Conservation (phyloP, 2,888 invertebrate genomes). For the Watsonalla cultraria region DNA sequence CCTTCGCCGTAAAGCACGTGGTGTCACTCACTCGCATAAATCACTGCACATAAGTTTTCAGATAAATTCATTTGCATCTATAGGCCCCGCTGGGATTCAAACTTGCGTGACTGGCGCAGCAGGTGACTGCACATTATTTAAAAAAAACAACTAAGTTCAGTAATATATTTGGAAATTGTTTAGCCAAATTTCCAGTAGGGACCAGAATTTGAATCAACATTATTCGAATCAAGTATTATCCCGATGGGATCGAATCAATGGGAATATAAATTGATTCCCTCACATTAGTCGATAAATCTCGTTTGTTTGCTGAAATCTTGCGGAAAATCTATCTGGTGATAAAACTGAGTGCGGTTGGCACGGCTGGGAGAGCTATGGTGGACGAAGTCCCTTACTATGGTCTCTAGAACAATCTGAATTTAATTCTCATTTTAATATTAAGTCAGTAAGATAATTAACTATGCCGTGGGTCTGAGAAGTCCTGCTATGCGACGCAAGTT, state of each 20-base stretch:
- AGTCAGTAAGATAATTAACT: not conserved
- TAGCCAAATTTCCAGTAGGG: not conserved
- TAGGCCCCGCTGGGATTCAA: no score
- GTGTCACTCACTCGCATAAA: no score
- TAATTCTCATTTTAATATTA: not conserved
- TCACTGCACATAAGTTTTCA: no score
- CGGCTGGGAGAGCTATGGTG: not conserved
- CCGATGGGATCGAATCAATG: not conserved
- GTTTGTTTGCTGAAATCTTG: conserved; percentile 29
- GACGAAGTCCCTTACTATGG: not conserved
- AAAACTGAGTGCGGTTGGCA: conserved; percentile 21
- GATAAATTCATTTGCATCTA: no score
- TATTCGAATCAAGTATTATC: not conserved
- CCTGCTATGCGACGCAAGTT: no score
- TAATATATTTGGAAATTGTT: no score
- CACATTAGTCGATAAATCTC: conserved; percentile 18
- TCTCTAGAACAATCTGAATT: not conserved
- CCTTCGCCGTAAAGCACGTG: no score
- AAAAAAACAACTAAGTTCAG: no score
- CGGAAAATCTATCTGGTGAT: conserved; percentile 30
- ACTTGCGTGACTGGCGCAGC: no score
- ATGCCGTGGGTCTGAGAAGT: no score
- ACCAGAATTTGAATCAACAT: not conserved
- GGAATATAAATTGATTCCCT: conserved; percentile 7
- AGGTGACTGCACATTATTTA: no score